phyloP scores from a whole-genome alignment of 2,113 vertebrate species.

The Equus quagga region DNA sequence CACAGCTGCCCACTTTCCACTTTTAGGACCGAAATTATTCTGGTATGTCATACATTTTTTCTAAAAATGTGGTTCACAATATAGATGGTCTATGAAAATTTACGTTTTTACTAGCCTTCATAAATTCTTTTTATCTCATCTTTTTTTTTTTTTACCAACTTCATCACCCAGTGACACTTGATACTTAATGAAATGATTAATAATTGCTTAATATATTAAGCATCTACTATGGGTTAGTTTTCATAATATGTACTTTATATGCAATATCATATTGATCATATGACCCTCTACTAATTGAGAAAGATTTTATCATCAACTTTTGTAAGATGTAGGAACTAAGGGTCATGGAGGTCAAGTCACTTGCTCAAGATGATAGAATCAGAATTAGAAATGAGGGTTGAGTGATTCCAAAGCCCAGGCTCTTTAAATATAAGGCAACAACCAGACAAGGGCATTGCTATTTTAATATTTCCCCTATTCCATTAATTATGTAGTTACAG shows the following conservation, averaged over 20 bases:
- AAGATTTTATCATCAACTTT: neutral
- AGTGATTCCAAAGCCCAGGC: neutral
- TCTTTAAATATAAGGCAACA: neutral
- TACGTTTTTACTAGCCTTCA: neutral
- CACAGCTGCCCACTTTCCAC: neutral
- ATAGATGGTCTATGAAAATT: neutral
- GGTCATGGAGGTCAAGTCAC: neutral
- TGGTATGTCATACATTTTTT: neutral
- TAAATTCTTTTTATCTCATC: neutral
- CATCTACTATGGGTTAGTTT: neutral
- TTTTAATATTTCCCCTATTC: neutral
- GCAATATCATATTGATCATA: neutral
- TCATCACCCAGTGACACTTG: neutral
- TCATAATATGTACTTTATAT: neutral
- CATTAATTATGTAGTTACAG: neutral
- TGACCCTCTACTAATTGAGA: neutral
- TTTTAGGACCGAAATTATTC: neutral
- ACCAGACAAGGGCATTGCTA: neutral
- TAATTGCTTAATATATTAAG: neutral
- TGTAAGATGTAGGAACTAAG: neutral
- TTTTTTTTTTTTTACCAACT: neutral
- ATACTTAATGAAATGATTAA: neutral
- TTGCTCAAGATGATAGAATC: neutral
- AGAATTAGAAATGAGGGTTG: neutral
- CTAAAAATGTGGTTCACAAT: neutral